phyloP scores from a whole-genome alignment of 2,888 invertebrate species.

The Eurytoma adleriae region DNA sequence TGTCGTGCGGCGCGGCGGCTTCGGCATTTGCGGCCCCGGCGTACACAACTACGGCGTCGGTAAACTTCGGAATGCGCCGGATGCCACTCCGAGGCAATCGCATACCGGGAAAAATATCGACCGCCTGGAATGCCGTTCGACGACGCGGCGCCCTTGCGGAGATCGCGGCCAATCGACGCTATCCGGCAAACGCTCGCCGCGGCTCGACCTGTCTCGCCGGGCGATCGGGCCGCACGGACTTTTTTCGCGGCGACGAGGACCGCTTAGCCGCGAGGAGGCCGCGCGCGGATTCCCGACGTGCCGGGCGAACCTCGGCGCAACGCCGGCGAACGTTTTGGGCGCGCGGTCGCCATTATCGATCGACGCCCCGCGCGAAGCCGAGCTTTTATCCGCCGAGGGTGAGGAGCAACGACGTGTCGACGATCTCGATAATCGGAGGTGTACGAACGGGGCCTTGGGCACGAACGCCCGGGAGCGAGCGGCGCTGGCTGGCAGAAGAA shows the following conservation, averaged over 20 bases:
- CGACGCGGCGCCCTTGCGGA: not conserved
- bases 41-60: not conserved
- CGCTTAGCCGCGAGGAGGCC: slow-evolving; percentile 41
- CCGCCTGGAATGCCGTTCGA: slow-evolving; percentile 18
- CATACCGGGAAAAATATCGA: slow-evolving; percentile 44
- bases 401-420: slow-evolving; percentile 45
- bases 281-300: slow-evolving; percentile 47
- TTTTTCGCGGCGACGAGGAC: not conserved
- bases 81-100: slow-evolving; percentile 33
- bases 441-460: slow-evolving; percentile 1
- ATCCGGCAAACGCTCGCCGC: not conserved
- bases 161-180: slow-evolving; percentile 24
- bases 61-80: slow-evolving; percentile 22
- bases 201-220: too few relatives aligned
- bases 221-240: not conserved
- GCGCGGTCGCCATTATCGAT: not conserved
- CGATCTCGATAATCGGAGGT: slow-evolving; percentile 49
- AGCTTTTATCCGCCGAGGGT: slow-evolving; percentile 25
- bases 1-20: not conserved
- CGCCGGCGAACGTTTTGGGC: slow-evolving; percentile 33
- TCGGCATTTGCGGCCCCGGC: not conserved
- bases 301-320: slow-evolving; percentile 25
- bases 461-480: slow-evolving; percentile 5
- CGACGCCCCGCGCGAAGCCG: not conserved
- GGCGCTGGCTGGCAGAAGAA: not conserved